Percentiles rank a stretch among this genome's conserved stretches.
These are phyloP conservation scores for Typhlomys cinereus DNA, from an alignment of 2,113 vertebrate genomes.

Conservation along the genomic window DNA sequence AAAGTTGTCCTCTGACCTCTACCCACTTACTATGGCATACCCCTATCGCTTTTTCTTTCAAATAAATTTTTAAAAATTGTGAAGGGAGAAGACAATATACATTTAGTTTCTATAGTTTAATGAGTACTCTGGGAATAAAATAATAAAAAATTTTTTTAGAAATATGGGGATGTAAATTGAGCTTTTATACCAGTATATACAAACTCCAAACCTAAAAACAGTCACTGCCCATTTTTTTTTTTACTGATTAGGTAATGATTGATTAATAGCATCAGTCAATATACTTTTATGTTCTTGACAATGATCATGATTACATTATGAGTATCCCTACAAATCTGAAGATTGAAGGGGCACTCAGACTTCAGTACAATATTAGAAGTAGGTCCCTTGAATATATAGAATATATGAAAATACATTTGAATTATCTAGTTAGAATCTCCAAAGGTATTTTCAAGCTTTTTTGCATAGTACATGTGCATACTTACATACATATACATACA, in stretches of 20 bases:
- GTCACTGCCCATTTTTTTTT: background rate
- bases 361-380: background rate
- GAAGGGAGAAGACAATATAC: background rate
- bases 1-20: no score
- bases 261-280: background rate
- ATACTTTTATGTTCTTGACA: background rate
- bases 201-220: background rate
- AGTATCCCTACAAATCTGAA: background rate
- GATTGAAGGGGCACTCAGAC: background rate
- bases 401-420: slow-evolving; percentile 23
- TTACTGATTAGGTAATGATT: background rate
- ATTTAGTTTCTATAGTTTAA: background rate
- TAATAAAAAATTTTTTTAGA: slow-evolving; percentile 18
- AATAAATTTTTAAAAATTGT: no score
- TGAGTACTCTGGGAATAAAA: background rate
- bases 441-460: background rate
- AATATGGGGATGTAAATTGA: background rate
- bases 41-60: no score
- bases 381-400: background rate
- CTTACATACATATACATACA: background rate
- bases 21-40: no score
- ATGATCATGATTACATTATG: background rate
- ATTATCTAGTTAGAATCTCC: background rate
- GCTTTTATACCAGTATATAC: background rate
- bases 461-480: background rate